Conservation (phyloP, 2,797 vertebrate genomes). For the Pangasius mekongensis region DNA sequence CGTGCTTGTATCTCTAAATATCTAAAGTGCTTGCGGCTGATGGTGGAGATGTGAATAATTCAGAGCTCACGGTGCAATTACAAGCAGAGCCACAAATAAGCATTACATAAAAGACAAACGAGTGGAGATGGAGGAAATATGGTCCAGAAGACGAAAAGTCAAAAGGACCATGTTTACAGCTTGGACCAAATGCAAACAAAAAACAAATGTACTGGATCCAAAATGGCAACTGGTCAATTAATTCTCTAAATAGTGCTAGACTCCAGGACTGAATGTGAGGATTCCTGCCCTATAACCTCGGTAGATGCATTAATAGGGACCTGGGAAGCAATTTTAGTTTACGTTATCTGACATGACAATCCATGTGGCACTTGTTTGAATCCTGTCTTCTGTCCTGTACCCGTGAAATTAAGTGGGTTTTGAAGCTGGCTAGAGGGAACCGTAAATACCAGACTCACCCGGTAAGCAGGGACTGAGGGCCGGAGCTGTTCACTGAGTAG, state of each 20-base stretch:
- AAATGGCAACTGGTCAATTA: neutral
- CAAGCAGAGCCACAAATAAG: conserved; percentile 21
- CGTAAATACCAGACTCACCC: conserved; percentile 76
- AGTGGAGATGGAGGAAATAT: neutral
- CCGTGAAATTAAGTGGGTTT: neutral
- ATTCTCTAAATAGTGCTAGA: neutral
- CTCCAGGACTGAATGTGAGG: neutral
- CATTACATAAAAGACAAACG: neutral
- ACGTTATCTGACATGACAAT: neutral
- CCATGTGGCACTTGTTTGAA: neutral
- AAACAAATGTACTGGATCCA: neutral
- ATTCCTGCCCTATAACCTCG: neutral
- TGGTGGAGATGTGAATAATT: conserved; percentile 54
- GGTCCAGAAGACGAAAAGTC: neutral
- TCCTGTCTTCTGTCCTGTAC: neutral
- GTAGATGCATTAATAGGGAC: neutral
- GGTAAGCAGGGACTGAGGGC: conserved; percentile 84
- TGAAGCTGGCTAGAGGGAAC: neutral
- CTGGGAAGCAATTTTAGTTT: neutral
- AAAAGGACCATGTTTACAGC: neutral
- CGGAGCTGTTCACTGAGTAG: conserved; percentile 83
- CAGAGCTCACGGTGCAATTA: conserved; percentile 42
- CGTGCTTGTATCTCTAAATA: conserved; percentile 43
- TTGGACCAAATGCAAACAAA: neutral
- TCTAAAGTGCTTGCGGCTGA: conserved; percentile 47